Conservation (phyloP, 2,797 vertebrate species). For the Coracias cyanogaster region DNA sequence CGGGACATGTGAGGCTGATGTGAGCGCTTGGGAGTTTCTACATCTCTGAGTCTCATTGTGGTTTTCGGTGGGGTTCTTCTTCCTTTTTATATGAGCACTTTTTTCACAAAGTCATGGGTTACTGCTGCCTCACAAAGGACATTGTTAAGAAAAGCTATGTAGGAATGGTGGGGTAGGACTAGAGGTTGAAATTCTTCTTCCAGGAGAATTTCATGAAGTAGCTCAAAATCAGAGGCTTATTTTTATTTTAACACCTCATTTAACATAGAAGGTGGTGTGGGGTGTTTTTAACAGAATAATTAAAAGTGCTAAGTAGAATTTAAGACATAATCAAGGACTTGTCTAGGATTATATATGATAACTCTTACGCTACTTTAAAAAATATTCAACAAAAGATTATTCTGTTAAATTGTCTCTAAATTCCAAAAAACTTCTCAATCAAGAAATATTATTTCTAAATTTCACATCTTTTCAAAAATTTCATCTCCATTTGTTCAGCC, state of each 20-base stretch:
- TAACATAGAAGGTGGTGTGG: background rate
- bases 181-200: background rate
- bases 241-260: background rate
- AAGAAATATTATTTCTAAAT: background rate
- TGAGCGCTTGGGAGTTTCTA: background rate
- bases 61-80: background rate
- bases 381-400: background rate
- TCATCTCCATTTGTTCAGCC: background rate
- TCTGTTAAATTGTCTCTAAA: background rate
- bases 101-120: background rate
- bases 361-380: background rate
- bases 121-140: background rate
- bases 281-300: background rate
- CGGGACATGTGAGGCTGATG: background rate
- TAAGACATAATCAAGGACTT: background rate
- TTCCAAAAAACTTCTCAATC: background rate
- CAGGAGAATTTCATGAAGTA: background rate
- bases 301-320: background rate
- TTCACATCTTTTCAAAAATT: background rate
- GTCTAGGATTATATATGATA: background rate
- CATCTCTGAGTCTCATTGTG: background rate
- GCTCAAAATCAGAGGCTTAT: background rate
- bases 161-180: background rate
- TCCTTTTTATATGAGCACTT: accelerated
- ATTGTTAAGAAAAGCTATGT: background rate